phyloP scores from a whole-genome alignment of 2,888 invertebrate genomes.

The Petrolisthes manimaculis region DNA sequence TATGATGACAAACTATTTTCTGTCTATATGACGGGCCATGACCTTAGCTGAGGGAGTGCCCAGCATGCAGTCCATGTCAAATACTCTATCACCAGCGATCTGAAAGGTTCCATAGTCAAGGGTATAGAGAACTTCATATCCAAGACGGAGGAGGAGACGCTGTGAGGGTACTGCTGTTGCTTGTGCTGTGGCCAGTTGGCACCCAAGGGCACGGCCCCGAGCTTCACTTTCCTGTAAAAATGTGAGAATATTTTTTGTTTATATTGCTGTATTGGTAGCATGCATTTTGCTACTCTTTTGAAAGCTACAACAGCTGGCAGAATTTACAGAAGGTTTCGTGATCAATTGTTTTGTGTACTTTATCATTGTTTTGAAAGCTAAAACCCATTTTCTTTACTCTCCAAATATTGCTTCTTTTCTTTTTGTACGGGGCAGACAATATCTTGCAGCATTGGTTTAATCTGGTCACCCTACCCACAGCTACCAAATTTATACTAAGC shows the following conservation, averaged over 20 bases:
- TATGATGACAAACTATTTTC: neutral
- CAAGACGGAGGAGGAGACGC: constrained; percentile 46
- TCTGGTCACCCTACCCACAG: too few species aligned
- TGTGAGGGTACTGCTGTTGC: constrained; percentile 64
- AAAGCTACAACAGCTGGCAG: neutral
- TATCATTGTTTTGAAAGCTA: neutral
- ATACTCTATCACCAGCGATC: constrained; percentile 60
- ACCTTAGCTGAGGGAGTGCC: constrained; percentile 66
- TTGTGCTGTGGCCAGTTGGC: constrained; percentile 62
- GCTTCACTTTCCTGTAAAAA: constrained; percentile 62
- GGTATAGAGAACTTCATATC: constrained; percentile 58
- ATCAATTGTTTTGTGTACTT: neutral
- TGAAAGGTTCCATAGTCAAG: constrained; percentile 63
- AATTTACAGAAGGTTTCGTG: neutral
- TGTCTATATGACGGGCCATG: constrained; percentile 49
- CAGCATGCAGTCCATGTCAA: constrained; percentile 65
- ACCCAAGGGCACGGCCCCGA: constrained; percentile 48
- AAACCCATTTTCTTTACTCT: too few species aligned
- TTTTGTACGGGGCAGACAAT: too few species aligned
- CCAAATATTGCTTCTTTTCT: too few species aligned
- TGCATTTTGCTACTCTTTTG: too few species aligned
- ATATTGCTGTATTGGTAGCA: too few species aligned
- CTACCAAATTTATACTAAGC: too few species aligned
- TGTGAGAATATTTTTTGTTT: neutral
- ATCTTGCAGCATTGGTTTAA: too few species aligned